Percentiles rank a stretch among this genome's conserved stretches.
Evolutionary conservation across 2,113 vertebrate species (phyloP).

Genomic region (Chaetura pelagica): DNA sequence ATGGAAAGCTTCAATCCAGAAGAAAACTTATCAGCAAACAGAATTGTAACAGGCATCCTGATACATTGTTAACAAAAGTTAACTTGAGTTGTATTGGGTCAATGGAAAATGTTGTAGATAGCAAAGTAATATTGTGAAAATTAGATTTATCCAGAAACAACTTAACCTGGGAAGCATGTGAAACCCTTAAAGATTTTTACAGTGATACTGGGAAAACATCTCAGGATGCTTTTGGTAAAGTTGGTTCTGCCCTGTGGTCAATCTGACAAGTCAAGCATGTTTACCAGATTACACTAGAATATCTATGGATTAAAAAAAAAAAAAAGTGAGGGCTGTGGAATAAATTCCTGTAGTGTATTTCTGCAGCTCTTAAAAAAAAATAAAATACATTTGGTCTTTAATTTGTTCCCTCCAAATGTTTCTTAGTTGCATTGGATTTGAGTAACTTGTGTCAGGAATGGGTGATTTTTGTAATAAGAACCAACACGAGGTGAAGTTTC

Average conservation of each 20-base stretch:
- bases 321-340: background rate
- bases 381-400: background rate
- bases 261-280: background rate
- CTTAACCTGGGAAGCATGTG: background rate
- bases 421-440: background rate
- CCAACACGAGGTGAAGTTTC: background rate
- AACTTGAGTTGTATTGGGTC: background rate
- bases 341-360: background rate
- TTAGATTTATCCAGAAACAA: background rate
- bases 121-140: background rate
- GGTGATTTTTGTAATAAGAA: background rate
- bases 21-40: background rate
- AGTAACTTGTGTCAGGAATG: background rate
- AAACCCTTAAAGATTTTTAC: background rate
- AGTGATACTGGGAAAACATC: background rate
- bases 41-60: background rate
- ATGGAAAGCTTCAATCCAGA: background rate
- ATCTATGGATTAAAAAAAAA: background rate
- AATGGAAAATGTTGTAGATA: background rate
- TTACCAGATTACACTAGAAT: background rate
- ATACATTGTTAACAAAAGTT: background rate
- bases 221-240: background rate
- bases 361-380: background rate
- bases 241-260: background rate
- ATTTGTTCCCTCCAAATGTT: background rate